Evolutionary conservation across 1,140 invertebrate genomes (phyloP).

Genomic region (Neodiprion fabricii): DNA sequence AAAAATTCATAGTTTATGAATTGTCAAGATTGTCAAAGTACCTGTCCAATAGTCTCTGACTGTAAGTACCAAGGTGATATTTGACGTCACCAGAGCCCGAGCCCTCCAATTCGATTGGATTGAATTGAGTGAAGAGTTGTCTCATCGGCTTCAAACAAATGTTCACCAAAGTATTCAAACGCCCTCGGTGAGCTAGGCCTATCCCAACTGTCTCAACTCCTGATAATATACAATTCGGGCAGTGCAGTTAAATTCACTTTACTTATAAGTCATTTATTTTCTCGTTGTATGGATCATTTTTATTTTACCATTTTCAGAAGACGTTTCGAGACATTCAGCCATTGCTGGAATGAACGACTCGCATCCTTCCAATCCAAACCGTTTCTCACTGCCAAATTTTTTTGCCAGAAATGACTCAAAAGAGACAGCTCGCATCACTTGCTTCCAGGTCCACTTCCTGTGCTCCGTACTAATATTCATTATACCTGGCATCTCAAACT

Average conservation of each 20-base stretch:
- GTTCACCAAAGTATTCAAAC: slow-evolving; percentile 90
- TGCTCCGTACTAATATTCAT: slow-evolving; percentile 72
- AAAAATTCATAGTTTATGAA: slow-evolving; percentile 56
- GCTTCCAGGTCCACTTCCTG: slow-evolving; percentile 73
- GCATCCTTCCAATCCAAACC: slow-evolving; percentile 92
- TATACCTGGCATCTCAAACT: slow-evolving; percentile 79
- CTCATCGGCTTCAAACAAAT: slow-evolving; percentile 86
- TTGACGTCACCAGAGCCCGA: slow-evolving; percentile 94
- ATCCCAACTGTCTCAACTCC: slow-evolving; percentile 84
- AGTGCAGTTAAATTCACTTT: background rate
- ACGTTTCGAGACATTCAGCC: slow-evolving; percentile 87
- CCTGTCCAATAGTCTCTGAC: slow-evolving; percentile 66
- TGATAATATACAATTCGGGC: slow-evolving; percentile 42
- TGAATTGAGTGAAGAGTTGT: slow-evolving; percentile 87
- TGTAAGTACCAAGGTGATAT: slow-evolving; percentile 89
- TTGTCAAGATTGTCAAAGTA: slow-evolving; percentile 45
- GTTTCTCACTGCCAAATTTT: slow-evolving; percentile 90
- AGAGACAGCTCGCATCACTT: slow-evolving; percentile 77
- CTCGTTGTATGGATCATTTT: background rate
- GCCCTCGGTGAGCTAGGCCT: slow-evolving; percentile 93
- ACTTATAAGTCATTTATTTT: background rate
- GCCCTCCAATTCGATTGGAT: slow-evolving; percentile 46
- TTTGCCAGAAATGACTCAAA: slow-evolving; percentile 88
- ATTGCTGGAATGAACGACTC: slow-evolving; percentile 89
- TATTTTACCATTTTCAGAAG: slow-evolving; percentile 67